Percentiles rank a stretch among this genome's conserved stretches.
Conservation (phyloP, 2,113 vertebrate genomes). For the Empidonax traillii region DNA sequence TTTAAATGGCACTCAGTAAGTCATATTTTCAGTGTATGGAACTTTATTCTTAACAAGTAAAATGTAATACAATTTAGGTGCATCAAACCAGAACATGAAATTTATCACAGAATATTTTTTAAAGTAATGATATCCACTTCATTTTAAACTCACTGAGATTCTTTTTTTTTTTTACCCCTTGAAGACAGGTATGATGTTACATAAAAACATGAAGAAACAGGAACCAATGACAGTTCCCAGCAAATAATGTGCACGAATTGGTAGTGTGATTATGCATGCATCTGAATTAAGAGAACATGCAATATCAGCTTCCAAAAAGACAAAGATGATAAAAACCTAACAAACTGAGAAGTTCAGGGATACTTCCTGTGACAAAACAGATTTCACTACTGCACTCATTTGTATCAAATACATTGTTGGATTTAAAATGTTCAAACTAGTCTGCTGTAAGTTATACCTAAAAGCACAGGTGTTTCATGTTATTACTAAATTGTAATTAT, state of each 20-base stretch:
- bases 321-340: neutral
- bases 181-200: neutral
- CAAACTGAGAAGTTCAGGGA: neutral
- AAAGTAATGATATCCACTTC: neutral
- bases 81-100: neutral
- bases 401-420: neutral
- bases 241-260: neutral
- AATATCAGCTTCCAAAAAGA: neutral
- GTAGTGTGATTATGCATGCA: neutral
- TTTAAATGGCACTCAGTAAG: neutral
- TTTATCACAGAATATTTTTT: neutral
- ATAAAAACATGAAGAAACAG: neutral
- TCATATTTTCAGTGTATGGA: neutral
- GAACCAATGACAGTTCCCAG: neutral
- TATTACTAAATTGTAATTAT: neutral
- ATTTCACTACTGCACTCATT: neutral
- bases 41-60: neutral
- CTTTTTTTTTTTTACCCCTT: no score
- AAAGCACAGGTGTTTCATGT: neutral
- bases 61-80: neutral
- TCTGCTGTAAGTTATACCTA: neutral
- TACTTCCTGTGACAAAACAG: neutral
- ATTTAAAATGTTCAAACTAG: neutral
- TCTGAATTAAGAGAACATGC: neutral
- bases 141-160: neutral